These are phyloP conservation scores for Ctenomys sociabilis DNA, from an alignment of 2,113 vertebrate genomes.

Conservation along the genomic window DNA sequence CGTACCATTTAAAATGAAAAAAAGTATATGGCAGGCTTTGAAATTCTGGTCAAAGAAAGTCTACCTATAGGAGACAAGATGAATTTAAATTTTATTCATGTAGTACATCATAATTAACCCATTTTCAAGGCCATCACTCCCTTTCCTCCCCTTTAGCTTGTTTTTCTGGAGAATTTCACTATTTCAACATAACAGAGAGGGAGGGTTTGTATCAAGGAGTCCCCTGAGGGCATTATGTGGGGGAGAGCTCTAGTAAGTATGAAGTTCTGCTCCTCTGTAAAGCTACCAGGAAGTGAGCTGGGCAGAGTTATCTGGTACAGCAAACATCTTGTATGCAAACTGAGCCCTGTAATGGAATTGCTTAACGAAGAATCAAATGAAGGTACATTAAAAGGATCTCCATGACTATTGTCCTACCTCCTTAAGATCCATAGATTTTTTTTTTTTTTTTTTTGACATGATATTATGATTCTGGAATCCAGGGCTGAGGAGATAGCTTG, in stretches of 20 bases:
- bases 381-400: neutral
- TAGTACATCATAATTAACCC: neutral
- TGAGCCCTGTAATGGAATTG: neutral
- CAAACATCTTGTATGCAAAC: neutral
- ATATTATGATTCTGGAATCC: neutral
- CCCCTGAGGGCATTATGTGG: too few relatives aligned
- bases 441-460: neutral
- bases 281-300: neutral
- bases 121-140: neutral
- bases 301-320: neutral
- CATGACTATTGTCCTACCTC: neutral
- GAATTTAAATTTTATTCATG: neutral
- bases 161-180: neutral
- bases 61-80: neutral
- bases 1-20: neutral
- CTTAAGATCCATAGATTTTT: neutral
- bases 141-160: neutral
- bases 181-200: neutral
- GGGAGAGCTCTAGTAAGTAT: neutral
- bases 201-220: neutral
- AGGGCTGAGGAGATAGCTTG: too few relatives aligned
- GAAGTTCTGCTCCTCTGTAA: neutral
- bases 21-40: neutral
- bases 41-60: neutral
- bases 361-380: neutral